Conservation (phyloP, 2,888 invertebrate genomes). For the Cylloceria caligata region DNA sequence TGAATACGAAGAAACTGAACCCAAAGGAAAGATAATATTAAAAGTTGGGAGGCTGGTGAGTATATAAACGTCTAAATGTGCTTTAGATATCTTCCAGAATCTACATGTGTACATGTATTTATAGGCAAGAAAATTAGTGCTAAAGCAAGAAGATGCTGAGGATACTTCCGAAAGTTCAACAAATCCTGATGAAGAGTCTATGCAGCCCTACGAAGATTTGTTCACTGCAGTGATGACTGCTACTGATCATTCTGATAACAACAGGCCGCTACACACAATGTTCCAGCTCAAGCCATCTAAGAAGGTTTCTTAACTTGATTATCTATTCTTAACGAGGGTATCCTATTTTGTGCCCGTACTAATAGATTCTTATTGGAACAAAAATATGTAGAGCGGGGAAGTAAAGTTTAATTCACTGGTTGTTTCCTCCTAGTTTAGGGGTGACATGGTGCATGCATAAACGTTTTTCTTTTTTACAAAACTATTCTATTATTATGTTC, state of each 20-base stretch:
- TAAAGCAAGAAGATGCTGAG: constrained; percentile 87
- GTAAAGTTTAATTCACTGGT: no score
- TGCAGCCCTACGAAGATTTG: constrained; percentile 93
- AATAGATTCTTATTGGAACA: no score
- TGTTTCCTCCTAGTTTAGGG: no score
- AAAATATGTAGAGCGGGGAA: no score
- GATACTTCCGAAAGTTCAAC: constrained; percentile 91
- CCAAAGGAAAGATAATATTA: constrained; percentile 86
- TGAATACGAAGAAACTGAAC: constrained; percentile 85
- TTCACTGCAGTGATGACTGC: constrained; percentile 96
- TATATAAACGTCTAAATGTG: constrained; percentile 23
- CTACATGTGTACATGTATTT: neutral
- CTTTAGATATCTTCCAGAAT: neutral
- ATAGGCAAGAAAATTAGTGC: constrained; percentile 76
- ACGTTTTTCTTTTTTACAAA: no score
- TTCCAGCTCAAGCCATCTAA: constrained; percentile 97
- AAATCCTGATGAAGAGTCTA: constrained; percentile 90
- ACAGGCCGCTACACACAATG: constrained; percentile 92
- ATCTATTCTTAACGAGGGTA: constrained; percentile 15
- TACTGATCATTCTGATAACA: constrained; percentile 89
- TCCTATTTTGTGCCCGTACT: no score
- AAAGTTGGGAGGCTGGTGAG: constrained; percentile 86
- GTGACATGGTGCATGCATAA: no score
- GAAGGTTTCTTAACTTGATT: constrained; percentile 85
- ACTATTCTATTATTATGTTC: no score